Conservation (phyloP, 2,797 vertebrate genomes). For the Pogonophryne albipinna region DNA sequence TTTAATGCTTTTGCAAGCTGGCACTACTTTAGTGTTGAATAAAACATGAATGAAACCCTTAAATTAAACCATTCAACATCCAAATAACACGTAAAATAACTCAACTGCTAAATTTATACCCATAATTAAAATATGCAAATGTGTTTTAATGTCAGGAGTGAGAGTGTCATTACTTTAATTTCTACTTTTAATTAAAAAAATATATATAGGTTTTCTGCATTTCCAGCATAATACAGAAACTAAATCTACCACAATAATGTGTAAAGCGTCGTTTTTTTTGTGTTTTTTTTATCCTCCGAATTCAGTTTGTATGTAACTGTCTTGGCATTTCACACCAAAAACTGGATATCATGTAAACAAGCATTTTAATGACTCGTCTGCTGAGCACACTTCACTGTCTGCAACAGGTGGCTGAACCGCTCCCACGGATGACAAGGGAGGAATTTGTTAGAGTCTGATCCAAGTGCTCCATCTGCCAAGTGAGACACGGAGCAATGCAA, state of each 20-base stretch:
- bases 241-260: neutral
- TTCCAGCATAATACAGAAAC: neutral
- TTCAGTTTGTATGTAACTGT: constrained; percentile 1
- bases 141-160: neutral
- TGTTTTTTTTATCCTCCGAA: neutral
- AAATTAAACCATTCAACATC: neutral
- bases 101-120: neutral
- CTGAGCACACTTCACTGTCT: constrained; percentile 10
- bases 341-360: constrained; percentile 34
- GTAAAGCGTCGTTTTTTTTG: neutral
- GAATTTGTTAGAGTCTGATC: constrained; percentile 68
- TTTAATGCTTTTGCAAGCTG: neutral
- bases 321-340: constrained; percentile 12
- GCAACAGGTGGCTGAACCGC: constrained; percentile 68
- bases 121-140: neutral
- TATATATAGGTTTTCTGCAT: neutral
- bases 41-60: neutral
- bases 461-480: constrained; percentile 71
- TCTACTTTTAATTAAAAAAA: too few species aligned
- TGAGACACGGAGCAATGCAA: constrained; percentile 20
- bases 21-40: neutral
- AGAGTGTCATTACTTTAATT: neutral
- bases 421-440: constrained; percentile 45
- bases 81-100: neutral
- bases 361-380: constrained; percentile 35